These are phyloP conservation scores for Melanostoma scalare DNA, from an alignment of 2,888 invertebrate species.

Conservation along the genomic window DNA sequence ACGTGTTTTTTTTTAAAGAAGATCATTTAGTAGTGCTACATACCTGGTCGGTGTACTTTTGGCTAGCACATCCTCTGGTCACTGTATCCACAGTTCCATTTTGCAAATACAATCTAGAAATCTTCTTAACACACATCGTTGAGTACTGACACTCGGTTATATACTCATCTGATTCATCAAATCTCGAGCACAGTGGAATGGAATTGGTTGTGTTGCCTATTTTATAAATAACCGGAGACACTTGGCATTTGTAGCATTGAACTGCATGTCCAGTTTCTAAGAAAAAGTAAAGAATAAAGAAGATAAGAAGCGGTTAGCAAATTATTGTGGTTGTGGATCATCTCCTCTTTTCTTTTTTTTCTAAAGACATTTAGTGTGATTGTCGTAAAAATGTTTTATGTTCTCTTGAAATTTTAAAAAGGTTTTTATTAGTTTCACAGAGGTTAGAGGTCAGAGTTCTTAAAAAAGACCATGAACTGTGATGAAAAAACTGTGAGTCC, in stretches of 20 bases:
- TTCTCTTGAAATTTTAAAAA: too few species aligned
- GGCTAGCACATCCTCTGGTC: conserved; percentile 88
- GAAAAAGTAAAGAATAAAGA: conserved; percentile 32
- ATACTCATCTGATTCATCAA: conserved; percentile 88
- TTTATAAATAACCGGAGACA: conserved; percentile 83
- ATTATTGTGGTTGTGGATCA: not conserved
- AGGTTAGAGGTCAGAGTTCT: too few species aligned
- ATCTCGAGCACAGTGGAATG: conserved; percentile 88
- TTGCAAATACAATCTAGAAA: conserved; percentile 86
- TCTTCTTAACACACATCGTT: conserved; percentile 92
- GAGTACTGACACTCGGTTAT: conserved; percentile 90
- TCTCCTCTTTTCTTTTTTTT: too few species aligned
- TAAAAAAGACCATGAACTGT: too few species aligned
- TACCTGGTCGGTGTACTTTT: conserved; percentile 85
- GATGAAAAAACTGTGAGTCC: too few species aligned
- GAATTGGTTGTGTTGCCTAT: conserved; percentile 83
- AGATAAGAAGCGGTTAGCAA: not conserved
- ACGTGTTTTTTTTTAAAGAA: conserved; percentile 1
- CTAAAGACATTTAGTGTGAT: too few species aligned
- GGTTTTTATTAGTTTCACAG: too few species aligned
- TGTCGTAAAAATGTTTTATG: too few species aligned
- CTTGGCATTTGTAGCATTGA: conserved; percentile 89
- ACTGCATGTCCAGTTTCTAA: conserved; percentile 82
- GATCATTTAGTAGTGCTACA: not conserved
- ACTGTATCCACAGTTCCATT: conserved; percentile 83